Conservation (phyloP, 1,140 invertebrate genomes). For the Zaprionus vittiger region DNA sequence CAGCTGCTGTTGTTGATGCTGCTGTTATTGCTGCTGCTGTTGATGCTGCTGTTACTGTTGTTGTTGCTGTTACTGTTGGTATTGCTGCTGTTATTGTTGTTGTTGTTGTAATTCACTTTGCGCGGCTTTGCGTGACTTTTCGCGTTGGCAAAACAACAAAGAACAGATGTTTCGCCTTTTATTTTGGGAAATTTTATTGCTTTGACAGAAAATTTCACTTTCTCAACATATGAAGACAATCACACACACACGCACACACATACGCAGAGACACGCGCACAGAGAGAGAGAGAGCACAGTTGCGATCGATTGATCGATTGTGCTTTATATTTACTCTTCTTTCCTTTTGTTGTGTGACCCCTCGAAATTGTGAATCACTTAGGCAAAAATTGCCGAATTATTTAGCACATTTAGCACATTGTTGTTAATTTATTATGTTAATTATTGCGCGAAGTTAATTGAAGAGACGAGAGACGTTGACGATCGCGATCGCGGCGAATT, state of each 20-base stretch:
- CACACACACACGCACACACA: not conserved
- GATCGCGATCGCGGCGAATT: slow-evolving; percentile 1
- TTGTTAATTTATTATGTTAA: slow-evolving; percentile 30
- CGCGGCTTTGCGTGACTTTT: slow-evolving; percentile 43
- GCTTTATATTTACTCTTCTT: slow-evolving; percentile 6
- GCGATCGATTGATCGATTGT: not conserved
- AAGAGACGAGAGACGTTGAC: not conserved
- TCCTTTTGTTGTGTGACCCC: slow-evolving; percentile 17
- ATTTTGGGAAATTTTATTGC: slow-evolving; percentile 77
- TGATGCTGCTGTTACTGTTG: not conserved
- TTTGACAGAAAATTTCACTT: slow-evolving; percentile 66
- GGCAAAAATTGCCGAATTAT: slow-evolving; percentile 16
- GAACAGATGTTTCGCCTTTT: slow-evolving; percentile 72
- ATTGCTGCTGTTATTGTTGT: slow-evolving; percentile 18
- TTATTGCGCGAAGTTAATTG: slow-evolving; percentile 19
- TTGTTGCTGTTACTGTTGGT: slow-evolving; percentile 3
- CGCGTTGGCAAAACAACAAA: slow-evolving; percentile 40
- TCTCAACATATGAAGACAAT: slow-evolving; percentile 28
- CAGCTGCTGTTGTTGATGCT: not conserved
- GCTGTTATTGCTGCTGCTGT: not conserved
- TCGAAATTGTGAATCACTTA: slow-evolving; percentile 18
- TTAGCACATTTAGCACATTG: slow-evolving; percentile 25
- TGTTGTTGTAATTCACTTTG: slow-evolving; percentile 31
- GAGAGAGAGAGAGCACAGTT: not conserved
- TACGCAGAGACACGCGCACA: not conserved